Percentiles rank a stretch among this genome's conserved stretches.
phyloP scores from a whole-genome alignment of 64 coral and sea anemone species.

The Cladopsammia gracilis region DNA sequence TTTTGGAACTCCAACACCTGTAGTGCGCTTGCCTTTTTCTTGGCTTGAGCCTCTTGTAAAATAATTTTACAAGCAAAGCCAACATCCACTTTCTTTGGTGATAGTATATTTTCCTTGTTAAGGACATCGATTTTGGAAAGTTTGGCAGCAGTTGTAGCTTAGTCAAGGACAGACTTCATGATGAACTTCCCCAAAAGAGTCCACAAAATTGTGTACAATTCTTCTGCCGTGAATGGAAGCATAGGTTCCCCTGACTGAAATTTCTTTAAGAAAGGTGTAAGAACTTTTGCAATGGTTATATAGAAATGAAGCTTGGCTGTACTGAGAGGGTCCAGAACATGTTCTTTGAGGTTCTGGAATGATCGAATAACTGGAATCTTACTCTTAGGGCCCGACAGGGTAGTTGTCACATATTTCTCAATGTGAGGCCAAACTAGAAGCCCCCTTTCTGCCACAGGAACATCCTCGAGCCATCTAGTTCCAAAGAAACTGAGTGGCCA shows the following conservation, averaged over 20 bases:
- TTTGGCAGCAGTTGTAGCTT: slow-evolving; percentile 67
- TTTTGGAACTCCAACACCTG: slow-evolving; percentile 68
- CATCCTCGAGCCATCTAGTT: slow-evolving; percentile 81
- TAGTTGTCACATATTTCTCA: slow-evolving; percentile 62
- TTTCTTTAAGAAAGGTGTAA: slow-evolving; percentile 73
- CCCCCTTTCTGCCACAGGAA: slow-evolving; percentile 77
- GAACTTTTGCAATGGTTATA: slow-evolving; percentile 56
- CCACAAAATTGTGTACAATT: slow-evolving; percentile 54
- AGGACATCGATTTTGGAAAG: slow-evolving; percentile 77
- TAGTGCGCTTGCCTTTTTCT: slow-evolving; percentile 70
- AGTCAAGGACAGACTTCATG: slow-evolving; percentile 67
- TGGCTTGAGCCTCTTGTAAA: slow-evolving; percentile 71
- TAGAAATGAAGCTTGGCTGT: slow-evolving; percentile 76
- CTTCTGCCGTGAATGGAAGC: slow-evolving; percentile 69
- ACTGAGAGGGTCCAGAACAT: slow-evolving; percentile 70
- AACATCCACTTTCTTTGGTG: slow-evolving; percentile 77
- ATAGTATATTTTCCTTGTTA: slow-evolving; percentile 60
- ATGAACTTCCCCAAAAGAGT: slow-evolving; percentile 70
- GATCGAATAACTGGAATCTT: slow-evolving; percentile 59
- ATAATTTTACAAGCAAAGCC: slow-evolving; percentile 85
- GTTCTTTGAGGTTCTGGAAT: slow-evolving; percentile 67
- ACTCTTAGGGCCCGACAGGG: slow-evolving; percentile 48
- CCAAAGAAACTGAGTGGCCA: slow-evolving; percentile 78
- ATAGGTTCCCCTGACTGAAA: slow-evolving; percentile 76
- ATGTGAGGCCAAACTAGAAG: slow-evolving; percentile 50